Evolutionary conservation across 2,888 invertebrate genomes (phyloP), one percentile per base, ranked within the genome.

Genomic region (Uropetala carovei): DNA sequence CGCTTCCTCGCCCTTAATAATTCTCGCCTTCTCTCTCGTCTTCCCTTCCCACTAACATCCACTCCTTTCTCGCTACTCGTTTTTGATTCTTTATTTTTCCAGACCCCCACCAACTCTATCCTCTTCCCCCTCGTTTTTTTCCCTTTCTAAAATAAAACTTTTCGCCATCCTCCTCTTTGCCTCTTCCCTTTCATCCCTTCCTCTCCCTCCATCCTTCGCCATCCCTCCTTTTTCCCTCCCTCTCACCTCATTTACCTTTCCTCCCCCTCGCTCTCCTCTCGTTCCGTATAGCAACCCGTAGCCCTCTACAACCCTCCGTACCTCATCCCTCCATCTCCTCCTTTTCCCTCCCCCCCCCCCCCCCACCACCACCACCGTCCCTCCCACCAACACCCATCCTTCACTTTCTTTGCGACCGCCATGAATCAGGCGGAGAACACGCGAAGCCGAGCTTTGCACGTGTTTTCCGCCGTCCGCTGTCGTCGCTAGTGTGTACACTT

Each of bases 391-490:
- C 89, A 30, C 89, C 43, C 89, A 68, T 89, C 89, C 89, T 89
- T 89, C 89, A 89, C 89, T 89, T 89, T 64, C 89, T 89, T 89
- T 18, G 64, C 89, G 64, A 89, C 64, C 89, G 89, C 89, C 89
- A 89, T 89, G 89, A 89, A 89, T 89, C 89, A 89, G 59, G 89
- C 64, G 8, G 64, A 43, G 60, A 30, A 60, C 60, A 89, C 89
- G 60, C 89, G 68, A 58, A 58, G 58, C 2, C 30, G 89, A 64
- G 86, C 27, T 59, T 89, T 89, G 89, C 89, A 89, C 89, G 89
- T 89, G 89, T 89, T 89, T 64, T 56, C 89, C 89, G 89, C 89
- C 30, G 89, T 89, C 89, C 56, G 68, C 60, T 89, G 89, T 89
- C 89, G 89, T 89, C 89, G 89, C 89, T 60, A 89, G 89, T 89